Conservation (phyloP, 2,797 vertebrate genomes). For the Tokudaia muenninki region DNA sequence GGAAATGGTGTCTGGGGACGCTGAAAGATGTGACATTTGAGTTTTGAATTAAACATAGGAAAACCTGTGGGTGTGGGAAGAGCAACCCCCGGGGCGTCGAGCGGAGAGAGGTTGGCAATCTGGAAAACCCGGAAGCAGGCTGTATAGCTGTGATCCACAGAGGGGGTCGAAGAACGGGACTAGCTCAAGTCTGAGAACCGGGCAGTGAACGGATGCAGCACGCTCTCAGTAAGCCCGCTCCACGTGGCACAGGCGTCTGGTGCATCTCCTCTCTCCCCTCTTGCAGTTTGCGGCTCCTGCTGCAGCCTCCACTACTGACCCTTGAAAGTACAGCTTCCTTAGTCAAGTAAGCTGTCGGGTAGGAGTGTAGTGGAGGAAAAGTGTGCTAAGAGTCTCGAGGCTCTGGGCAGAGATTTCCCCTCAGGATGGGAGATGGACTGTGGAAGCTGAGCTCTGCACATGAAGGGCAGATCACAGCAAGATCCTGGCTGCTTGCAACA, state of each 20-base stretch:
- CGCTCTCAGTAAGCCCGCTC: not conserved
- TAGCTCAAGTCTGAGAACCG: not conserved
- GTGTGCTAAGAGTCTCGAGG: constrained; percentile 11
- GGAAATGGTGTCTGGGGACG: not conserved
- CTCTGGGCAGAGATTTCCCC: constrained; percentile 55
- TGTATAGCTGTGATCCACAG: not conserved
- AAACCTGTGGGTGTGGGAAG: not conserved
- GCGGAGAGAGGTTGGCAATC: not conserved
- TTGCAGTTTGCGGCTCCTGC: not conserved
- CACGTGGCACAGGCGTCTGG: not conserved
- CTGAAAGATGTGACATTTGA: not conserved
- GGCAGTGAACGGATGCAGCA: not conserved
- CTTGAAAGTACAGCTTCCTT: not conserved
- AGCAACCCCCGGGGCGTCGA: not conserved
- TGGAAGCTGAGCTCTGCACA: constrained; percentile 63
- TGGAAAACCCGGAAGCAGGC: not conserved
- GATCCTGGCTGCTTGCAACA: constrained; percentile 75
- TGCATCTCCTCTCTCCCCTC: not conserved
- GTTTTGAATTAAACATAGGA: constrained; percentile 20
- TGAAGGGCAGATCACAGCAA: constrained; percentile 83
- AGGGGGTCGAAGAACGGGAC: not conserved
- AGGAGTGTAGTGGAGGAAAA: constrained; percentile 23
- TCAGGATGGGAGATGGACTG: constrained; percentile 34
- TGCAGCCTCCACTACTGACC: not conserved
- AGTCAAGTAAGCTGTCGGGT: not conserved